Base-by-base conservation (phyloP, 2,113 vertebrate species). In the Octodon degus region DNA sequence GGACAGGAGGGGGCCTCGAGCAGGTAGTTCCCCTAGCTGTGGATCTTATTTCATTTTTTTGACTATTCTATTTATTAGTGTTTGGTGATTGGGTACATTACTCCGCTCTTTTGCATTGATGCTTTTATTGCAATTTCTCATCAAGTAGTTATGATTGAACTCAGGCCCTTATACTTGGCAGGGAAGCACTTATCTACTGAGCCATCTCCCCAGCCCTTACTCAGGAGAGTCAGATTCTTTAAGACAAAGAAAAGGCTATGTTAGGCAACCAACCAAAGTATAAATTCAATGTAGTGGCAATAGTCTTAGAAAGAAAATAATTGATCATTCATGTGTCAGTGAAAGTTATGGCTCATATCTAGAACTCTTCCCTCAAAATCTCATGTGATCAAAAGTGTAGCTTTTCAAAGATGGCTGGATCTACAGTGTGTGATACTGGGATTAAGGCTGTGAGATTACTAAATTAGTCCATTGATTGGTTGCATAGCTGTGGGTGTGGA, bases 281-380 rank as follows among this genome's bases (percentile, higher is more conserved):
- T 8, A 88, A 25, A 9, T 24, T 79, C 25, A 79, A 3, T 87
- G 30, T 34, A 53, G 24, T 17, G 30, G 4, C 53, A 81, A 58
- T 77, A 30, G 6, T 55, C 91, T 65, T 79, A 63, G 74, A 92
- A 88, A 17, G 24, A 82, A 96, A 89, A 30, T 5, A 79, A 87
- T 3, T 76, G 7, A 62, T 53, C 1, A 58, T 67, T 80, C 30
- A 92, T 32, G 13, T 88, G 22, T 62, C 50, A 82, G 50, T 84
- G 1, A 22, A 88, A 60, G 43, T 27, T 43, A 43, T 13, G 22
- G 40, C 37, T 76, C 25, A 12, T 43, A 43, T 25, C 72, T 43
- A 76, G 24, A 76, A 47, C 24, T 77, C 24, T n/a, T 70, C 43
- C 25, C 20, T 43, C 40, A 77, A 77, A 47, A 43, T 13, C 25